phyloP scores from a whole-genome alignment of 2,888 invertebrate genomes.

The Chaitophorus viminalis region DNA sequence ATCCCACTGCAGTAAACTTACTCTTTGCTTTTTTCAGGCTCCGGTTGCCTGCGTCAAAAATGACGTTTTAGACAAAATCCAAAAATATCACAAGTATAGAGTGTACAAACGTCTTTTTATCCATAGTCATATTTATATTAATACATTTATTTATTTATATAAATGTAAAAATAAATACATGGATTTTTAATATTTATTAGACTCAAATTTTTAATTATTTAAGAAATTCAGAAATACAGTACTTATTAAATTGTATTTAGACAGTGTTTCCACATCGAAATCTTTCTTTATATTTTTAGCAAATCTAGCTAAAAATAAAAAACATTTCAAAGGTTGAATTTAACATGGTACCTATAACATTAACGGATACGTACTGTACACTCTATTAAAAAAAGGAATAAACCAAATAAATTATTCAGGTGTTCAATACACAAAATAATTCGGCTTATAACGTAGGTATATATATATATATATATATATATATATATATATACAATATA shows the following conservation, averaged over 20 bases:
- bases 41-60: slow-evolving; percentile 65
- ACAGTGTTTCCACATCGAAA: too few relatives aligned
- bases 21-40: slow-evolving; percentile 66
- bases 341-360: background rate
- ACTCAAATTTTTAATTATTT: background rate
- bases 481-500: slow-evolving; percentile 6
- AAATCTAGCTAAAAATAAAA: too few relatives aligned
- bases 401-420: slow-evolving; percentile 54
- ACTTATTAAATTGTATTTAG: too few relatives aligned
- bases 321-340: too few relatives aligned
- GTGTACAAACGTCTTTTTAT: slow-evolving; percentile 18
- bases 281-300: too few relatives aligned
- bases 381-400: slow-evolving; percentile 44
- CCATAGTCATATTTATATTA: background rate
- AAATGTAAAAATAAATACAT: too few relatives aligned
- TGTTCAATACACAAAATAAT: slow-evolving; percentile 41
- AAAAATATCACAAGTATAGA: slow-evolving; percentile 54
- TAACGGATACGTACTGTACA: background rate
- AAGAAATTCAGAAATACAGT: too few relatives aligned
- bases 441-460: slow-evolving; percentile 54
- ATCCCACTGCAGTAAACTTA: slow-evolving; percentile 64
- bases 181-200: background rate
- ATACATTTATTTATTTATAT: too few relatives aligned
- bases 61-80: slow-evolving; percentile 56
- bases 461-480: slow-evolving; percentile 12